Conservation (phyloP, 37 sponge, comb jelly and placozoan genomes). For the Agelas oroides region DNA sequence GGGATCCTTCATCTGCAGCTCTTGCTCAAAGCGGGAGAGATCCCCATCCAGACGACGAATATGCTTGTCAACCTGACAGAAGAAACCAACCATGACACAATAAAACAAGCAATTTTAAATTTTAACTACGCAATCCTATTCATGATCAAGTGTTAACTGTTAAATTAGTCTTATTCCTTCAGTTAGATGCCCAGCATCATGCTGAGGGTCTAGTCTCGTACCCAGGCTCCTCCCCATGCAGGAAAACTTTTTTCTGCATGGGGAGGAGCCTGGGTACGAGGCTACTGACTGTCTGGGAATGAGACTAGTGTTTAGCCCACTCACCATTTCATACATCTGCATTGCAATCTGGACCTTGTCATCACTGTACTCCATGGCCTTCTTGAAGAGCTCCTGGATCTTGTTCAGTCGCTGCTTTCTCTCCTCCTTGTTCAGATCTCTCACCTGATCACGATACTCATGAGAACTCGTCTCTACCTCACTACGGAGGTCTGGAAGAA, state of each 20-base stretch:
- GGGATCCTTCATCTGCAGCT: constrained; percentile 76
- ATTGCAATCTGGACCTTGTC: constrained; percentile 94
- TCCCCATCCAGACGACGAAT: constrained; percentile 92
- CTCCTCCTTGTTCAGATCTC: constrained; percentile 29
- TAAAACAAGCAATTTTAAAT: background rate
- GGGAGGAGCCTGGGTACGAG: too few relatives aligned
- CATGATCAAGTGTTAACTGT: too few relatives aligned
- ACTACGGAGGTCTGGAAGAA: constrained; percentile 35
- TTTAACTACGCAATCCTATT: too few relatives aligned
- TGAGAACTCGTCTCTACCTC: constrained; percentile 57
- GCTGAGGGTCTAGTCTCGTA: too few relatives aligned
- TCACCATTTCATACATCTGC: constrained; percentile 96
- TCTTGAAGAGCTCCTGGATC: constrained; percentile 80
- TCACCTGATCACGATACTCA: constrained; percentile 42
- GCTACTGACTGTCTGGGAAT: background rate
- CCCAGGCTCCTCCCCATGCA: too few relatives aligned
- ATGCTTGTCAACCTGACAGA: constrained; percentile 88
- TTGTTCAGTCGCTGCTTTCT: constrained; percentile 52
- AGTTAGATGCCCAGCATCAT: too few relatives aligned
- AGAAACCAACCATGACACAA: background rate
- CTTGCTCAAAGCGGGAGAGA: constrained; percentile 79
- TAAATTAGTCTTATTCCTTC: too few relatives aligned
- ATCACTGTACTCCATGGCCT: constrained; percentile 86
- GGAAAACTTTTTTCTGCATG: too few relatives aligned
- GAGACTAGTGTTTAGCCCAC: too few relatives aligned